These are phyloP conservation scores for Subacronicta megacephala DNA, from an alignment of 2,888 invertebrate species.

Conservation along the genomic window DNA sequence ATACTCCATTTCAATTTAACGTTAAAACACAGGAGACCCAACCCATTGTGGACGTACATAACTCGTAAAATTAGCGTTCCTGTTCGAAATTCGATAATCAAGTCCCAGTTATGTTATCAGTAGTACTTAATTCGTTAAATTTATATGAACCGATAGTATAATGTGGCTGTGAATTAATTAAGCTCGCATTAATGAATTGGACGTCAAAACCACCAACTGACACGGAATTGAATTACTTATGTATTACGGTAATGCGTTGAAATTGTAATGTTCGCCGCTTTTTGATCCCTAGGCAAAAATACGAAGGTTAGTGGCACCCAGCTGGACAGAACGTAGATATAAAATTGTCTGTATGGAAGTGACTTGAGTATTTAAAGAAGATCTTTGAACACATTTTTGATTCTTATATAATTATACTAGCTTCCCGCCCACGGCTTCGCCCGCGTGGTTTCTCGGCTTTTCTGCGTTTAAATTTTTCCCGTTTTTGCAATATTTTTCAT, in stretches of 20 bases:
- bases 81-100: constrained; percentile 59
- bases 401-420: no score
- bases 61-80: constrained; percentile 52
- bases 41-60: constrained; percentile 43
- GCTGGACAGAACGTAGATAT: constrained; percentile 56
- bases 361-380: background rate
- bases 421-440: no score
- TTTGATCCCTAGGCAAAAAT: constrained; percentile 79
- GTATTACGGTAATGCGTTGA: constrained; percentile 74
- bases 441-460: no score
- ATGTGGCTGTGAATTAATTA: constrained; percentile 72
- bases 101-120: constrained; percentile 62
- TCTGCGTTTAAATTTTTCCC: no score
- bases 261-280: constrained; percentile 74
- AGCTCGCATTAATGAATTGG: constrained; percentile 73
- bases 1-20: constrained; percentile 32
- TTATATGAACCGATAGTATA: constrained; percentile 66
- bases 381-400: background rate
- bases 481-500: no score
- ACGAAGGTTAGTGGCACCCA: constrained; percentile 70
- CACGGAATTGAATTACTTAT: constrained; percentile 76
- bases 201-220: constrained; percentile 69
- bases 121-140: constrained; percentile 67
- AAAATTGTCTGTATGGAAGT: constrained; percentile 40
- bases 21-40: constrained; percentile 50